These are phyloP conservation scores for Araneus ventricosus DNA, from an alignment of 1,140 invertebrate genomes.

Conservation along the genomic window DNA sequence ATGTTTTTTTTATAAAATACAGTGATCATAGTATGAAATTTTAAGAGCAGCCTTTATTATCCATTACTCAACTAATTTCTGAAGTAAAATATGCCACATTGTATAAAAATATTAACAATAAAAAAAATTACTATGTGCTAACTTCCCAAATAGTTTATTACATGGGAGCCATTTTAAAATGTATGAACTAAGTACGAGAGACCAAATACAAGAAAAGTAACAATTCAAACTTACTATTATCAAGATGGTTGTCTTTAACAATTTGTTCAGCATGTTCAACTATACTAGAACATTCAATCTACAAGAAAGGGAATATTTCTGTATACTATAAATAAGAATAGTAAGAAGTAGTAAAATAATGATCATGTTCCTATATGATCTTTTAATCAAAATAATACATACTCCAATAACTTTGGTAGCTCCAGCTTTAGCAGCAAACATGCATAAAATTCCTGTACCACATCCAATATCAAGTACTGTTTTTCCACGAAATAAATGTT, in stretches of 20 bases:
- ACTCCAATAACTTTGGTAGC: conserved; percentile 94
- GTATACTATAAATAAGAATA: neutral
- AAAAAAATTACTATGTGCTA: no score
- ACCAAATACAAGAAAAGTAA: neutral
- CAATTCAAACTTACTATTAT: conserved; percentile 79
- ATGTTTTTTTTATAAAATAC: no score
- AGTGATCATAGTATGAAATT: no score
- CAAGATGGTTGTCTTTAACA: conserved; percentile 82
- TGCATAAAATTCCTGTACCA: conserved; percentile 98
- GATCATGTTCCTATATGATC: neutral
- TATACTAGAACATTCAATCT: conserved; percentile 84
- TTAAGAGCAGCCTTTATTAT: no score
- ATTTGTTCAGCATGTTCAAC: conserved; percentile 83
- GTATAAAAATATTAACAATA: no score
- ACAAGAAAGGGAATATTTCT: conserved; percentile 76
- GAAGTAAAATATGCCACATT: no score
- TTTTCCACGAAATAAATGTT: conserved; percentile 95
- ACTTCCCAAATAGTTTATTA: no score
- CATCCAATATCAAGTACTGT: conserved; percentile 98
- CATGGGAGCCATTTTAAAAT: no score
- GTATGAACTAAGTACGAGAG: no score
- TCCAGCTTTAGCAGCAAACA: conserved; percentile 99
- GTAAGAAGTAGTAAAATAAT: neutral
- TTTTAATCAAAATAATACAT: conserved; percentile 75
- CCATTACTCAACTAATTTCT: no score